Evolutionary conservation across 2,797 vertebrate species (phyloP).

Genomic region (Pantherophis alleghaniensis): DNA sequence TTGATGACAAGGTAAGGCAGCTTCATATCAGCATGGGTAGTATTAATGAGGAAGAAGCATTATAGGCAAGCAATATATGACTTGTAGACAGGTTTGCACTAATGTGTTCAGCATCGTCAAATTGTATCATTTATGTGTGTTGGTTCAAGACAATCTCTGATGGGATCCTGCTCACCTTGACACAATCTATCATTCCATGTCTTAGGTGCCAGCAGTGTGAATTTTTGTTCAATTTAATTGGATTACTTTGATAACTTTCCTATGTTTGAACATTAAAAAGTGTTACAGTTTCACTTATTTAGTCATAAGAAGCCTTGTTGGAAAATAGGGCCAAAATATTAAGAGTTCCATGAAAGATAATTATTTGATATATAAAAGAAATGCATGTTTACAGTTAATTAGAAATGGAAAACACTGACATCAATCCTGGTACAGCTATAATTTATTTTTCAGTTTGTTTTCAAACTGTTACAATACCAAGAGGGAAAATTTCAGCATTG

Average conservation of each 20-base stretch:
- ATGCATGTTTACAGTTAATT: constrained; percentile 57
- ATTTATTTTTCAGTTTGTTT: constrained; percentile 26
- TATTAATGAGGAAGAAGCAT: constrained; percentile 72
- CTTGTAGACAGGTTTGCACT: constrained; percentile 59
- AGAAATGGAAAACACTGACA: constrained; percentile 54
- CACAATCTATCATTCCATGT: constrained; percentile 68
- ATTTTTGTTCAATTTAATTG: constrained; percentile 65
- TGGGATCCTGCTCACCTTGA: constrained; percentile 52
- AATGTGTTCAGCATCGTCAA: constrained; percentile 64
- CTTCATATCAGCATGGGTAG: constrained; percentile 68
- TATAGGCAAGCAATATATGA: constrained; percentile 62
- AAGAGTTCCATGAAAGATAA: constrained; percentile 44
- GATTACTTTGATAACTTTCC: constrained; percentile 64
- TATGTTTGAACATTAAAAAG: constrained; percentile 60
- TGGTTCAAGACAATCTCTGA: constrained; percentile 64
- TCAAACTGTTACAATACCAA: constrained; percentile 24
- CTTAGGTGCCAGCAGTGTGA: constrained; percentile 52
- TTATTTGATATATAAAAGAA: constrained; percentile 58
- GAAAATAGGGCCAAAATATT: constrained; percentile 53
- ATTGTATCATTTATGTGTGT: constrained; percentile 63
- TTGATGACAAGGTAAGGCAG: constrained; percentile 77
- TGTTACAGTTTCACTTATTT: constrained; percentile 67
- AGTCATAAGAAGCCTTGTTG: constrained; percentile 59
- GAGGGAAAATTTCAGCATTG: constrained; percentile 3
- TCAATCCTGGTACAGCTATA: constrained; percentile 38